A percentile compares a stretch with the other conserved stretches of the same genome.
phyloP scores from a whole-genome alignment of 2,797 vertebrate genomes.

The Onychomys leucogaster region DNA sequence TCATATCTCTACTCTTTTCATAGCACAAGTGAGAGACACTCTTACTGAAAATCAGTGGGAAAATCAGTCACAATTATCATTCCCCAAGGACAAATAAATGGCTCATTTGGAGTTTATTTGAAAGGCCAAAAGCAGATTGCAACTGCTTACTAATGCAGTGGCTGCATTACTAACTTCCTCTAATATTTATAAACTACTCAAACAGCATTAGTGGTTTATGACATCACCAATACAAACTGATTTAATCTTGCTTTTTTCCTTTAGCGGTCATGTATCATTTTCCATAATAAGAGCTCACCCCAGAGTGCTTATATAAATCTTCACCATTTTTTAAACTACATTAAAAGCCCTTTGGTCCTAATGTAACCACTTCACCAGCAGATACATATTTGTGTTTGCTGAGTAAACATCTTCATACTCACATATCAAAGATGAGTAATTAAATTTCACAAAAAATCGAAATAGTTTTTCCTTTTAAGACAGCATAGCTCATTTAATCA shows the following conservation, averaged over 20 bases:
- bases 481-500: slow-evolving; percentile 33
- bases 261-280: slow-evolving; percentile 31
- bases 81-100: slow-evolving; percentile 57
- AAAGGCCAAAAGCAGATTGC: slow-evolving; percentile 24
- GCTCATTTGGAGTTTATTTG: slow-evolving; percentile 46
- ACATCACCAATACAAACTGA: slow-evolving; percentile 56
- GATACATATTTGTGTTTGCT: slow-evolving; percentile 60
- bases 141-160: neutral
- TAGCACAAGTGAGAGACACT: neutral
- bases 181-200: slow-evolving; percentile 71
- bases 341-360: slow-evolving; percentile 65
- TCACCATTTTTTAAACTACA: slow-evolving; percentile 57
- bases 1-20: neutral
- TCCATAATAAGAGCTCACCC: slow-evolving; percentile 58
- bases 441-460: slow-evolving; percentile 58
- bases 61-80: neutral
- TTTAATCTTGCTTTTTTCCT: slow-evolving; percentile 51
- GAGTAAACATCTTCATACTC: slow-evolving; percentile 63
- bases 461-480: slow-evolving; percentile 6
- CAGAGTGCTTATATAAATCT: slow-evolving; percentile 68
- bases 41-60: neutral
- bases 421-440: slow-evolving; percentile 53
- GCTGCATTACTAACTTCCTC: slow-evolving; percentile 17
- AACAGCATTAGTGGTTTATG: slow-evolving; percentile 65
- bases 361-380: slow-evolving; percentile 55